Conservation (phyloP, 2,113 vertebrate genomes). For the Polyodon spathula region DNA sequence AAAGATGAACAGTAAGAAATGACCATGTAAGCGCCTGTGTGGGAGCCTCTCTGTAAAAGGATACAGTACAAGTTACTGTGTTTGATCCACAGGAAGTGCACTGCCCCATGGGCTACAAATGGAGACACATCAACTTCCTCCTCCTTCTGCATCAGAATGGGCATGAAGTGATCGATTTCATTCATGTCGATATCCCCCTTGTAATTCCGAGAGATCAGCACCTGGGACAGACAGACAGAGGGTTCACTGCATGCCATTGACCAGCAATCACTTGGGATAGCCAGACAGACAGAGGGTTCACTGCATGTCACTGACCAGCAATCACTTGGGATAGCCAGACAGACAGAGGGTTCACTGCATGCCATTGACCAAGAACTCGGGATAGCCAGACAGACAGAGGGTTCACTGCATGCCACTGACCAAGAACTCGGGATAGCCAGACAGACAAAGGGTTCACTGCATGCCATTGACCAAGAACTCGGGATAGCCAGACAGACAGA, state of each 20-base stretch:
- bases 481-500: too few relatives aligned
- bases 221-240: constrained; percentile 29
- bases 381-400: too few relatives aligned
- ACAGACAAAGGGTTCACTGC: too few relatives aligned
- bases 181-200: constrained; percentile 64
- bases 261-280: not conserved
- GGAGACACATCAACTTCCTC: constrained; percentile 58
- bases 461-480: too few relatives aligned
- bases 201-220: constrained; percentile 65
- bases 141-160: constrained; percentile 60
- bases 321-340: too few relatives aligned
- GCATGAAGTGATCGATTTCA: constrained; percentile 66
- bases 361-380: not conserved
- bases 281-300: not conserved
- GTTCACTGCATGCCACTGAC: too few relatives aligned
- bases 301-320: not conserved
- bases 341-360: not conserved
- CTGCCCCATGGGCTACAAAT: constrained; percentile 47
- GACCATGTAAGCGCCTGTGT: constrained; percentile 18
- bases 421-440: too few relatives aligned
- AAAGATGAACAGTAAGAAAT: too few relatives aligned
- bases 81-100: constrained; percentile 67
- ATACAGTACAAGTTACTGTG: constrained; percentile 70
- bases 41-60: constrained; percentile 27
- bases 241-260: too few relatives aligned